Conservation (phyloP, 2,888 invertebrate genomes). For the Thymelicus sylvestris region DNA sequence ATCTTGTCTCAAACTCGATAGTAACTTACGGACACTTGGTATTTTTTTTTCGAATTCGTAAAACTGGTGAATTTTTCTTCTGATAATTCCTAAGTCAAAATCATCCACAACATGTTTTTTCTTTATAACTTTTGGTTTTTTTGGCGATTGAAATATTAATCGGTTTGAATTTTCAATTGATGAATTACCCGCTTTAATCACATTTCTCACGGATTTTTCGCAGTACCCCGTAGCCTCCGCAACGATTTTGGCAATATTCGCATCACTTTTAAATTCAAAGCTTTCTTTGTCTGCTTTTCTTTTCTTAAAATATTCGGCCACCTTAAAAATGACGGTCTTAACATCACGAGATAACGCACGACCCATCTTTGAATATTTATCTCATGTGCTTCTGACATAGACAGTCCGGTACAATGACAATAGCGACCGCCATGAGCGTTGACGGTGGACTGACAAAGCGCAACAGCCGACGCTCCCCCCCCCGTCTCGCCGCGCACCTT, state of each 20-base stretch:
- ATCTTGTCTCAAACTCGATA: constrained; percentile 10
- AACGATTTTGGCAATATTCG: constrained; percentile 5
- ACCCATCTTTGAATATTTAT: too few relatives aligned
- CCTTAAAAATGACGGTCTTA: too few relatives aligned
- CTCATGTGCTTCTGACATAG: too few relatives aligned
- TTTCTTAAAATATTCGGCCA: too few relatives aligned
- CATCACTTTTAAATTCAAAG: constrained; percentile 5
- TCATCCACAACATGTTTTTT: constrained; percentile 18
- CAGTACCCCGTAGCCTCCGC: not conserved
- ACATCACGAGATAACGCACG: too few relatives aligned
- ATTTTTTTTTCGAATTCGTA: constrained; percentile 36
- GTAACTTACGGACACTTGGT: constrained; percentile 3
- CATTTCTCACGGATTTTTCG: not conserved
- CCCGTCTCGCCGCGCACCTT: too few relatives aligned
- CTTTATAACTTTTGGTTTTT: constrained; percentile 6
- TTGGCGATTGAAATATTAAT: constrained; percentile 1
- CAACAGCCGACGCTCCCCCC: too few relatives aligned
- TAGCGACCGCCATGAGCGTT: too few relatives aligned
- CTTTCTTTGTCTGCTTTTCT: not conserved
- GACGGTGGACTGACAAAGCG: too few relatives aligned
- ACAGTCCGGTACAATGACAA: too few relatives aligned
- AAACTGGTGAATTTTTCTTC: constrained; percentile 40
- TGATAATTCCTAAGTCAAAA: constrained; percentile 39
- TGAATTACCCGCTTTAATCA: not conserved
- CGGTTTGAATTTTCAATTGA: not conserved